Evolutionary conservation across 53 echinoderm and acorn worm genomes (phyloP), one percentile per base, ranked within the genome.

Genomic region (Mesocentrotus franciscanus): DNA sequence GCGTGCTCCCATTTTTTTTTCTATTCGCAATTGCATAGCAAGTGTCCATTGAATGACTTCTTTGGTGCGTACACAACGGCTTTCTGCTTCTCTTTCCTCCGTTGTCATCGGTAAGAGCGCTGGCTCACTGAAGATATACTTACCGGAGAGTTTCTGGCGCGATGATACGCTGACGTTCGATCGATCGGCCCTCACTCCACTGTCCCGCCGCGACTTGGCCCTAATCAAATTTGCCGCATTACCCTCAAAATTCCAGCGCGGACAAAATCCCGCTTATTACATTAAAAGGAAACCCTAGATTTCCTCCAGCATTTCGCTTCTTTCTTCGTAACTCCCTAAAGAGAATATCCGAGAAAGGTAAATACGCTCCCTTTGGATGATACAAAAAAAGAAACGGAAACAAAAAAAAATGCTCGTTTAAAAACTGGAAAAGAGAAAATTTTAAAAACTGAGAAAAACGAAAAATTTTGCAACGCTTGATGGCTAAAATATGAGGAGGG

Each of bases 211-310:
- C 74, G 76, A 76, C 93, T 93, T 75, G 76, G n/a, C 13, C 29
- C 13, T 97, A 97, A 97, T 97, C 96, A 95, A 97, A 97, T 97
- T 95, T 95, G 78, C 95, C 95, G 97, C 96, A 97, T 97, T 97
- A 97, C 97, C 97, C 93, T 33, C 97, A 95, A 97, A 97, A 96
- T 96, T 97, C 90, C 93, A 93, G 95, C 94, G 96, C 93, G 95
- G 96, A 95, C 85, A 93, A 96, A 96, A 96, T 95, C 96, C 93
- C 89, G 94, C 93, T 97, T 96, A 97, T 97, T 97, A 96, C 97
- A 97, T 97, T 97, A 97, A 89, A 79, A 90, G 93, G 97, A 97
- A 97, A 97, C 97, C 97, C 97, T 95, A 97, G 97, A 93, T 95
- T 33, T 95, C 93, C 93, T 59, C 74, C 10, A 29, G 93, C 93